A percentile compares a stretch with the other conserved stretches of the same genome.
phyloP scores from a whole-genome alignment of 2,888 invertebrate genomes.

The Empis stercorea region DNA sequence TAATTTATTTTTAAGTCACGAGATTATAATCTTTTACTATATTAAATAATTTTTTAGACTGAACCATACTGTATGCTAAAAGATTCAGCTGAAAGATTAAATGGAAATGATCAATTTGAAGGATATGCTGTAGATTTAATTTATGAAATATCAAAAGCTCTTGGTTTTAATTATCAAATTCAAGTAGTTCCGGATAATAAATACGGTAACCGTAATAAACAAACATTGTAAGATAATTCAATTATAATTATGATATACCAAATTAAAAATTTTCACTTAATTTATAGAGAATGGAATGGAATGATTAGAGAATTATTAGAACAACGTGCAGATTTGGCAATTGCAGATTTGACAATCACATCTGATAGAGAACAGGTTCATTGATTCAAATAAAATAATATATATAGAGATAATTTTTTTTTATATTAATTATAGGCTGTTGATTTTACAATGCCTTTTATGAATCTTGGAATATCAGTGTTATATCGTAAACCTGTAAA shows the following conservation, averaged over 20 bases:
- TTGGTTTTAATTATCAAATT: slow-evolving; percentile 81
- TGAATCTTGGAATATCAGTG: slow-evolving; percentile 95
- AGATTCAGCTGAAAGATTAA: slow-evolving; percentile 67
- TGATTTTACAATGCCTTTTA: slow-evolving; percentile 98
- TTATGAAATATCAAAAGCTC: slow-evolving; percentile 74
- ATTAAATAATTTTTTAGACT: slow-evolving; percentile 47
- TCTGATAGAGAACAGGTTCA: slow-evolving; percentile 90
- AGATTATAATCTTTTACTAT: background rate
- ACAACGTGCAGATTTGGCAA: slow-evolving; percentile 87
- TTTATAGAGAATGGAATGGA: slow-evolving; percentile 74
- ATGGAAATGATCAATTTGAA: slow-evolving; percentile 85
- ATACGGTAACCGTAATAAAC: slow-evolving; percentile 68
- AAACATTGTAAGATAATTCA: slow-evolving; percentile 38
- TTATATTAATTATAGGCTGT: too few species aligned
- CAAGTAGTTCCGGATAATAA: slow-evolving; percentile 73
- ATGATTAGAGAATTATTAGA: slow-evolving; percentile 80
- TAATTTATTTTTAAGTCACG: background rate
- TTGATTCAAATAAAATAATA: too few species aligned
- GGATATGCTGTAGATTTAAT: slow-evolving; percentile 92
- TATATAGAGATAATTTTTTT: too few species aligned
- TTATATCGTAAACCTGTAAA: slow-evolving; percentile 87
- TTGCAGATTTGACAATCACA: slow-evolving; percentile 95
- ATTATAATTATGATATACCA: background rate
- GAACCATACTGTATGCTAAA: slow-evolving; percentile 93
- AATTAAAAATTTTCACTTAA: background rate